A percentile compares a stretch with the other conserved stretches of the same genome.
Evolutionary conservation across 2,797 vertebrate species (phyloP).

Genomic region (Parotocinclus haroldoi): DNA sequence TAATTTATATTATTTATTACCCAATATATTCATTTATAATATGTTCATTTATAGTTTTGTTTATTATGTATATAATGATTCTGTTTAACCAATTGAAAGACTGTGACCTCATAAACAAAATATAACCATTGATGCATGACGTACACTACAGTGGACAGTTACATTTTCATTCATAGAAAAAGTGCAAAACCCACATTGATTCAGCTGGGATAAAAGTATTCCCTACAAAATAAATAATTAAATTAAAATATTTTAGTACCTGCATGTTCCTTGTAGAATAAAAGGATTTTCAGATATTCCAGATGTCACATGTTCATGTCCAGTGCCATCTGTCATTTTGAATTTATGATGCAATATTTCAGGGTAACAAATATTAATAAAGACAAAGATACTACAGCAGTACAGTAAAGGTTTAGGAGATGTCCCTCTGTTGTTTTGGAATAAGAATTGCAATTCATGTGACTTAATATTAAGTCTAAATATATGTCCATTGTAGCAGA

Average conservation of each 20-base stretch:
- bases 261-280: constrained; percentile 3
- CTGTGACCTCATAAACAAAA: too few species aligned
- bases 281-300: constrained; percentile 2
- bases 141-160: constrained; percentile 1
- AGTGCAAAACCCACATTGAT: not conserved
- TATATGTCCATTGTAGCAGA: not conserved
- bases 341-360: not conserved
- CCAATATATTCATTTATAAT: too few species aligned
- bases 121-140: not conserved
- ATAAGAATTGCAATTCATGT: not conserved
- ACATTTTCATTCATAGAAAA: constrained; percentile 2
- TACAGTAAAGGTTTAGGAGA: too few species aligned
- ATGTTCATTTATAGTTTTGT: too few species aligned
- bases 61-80: not conserved
- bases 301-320: constrained; percentile 1
- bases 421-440: too few species aligned
- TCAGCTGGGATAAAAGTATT: not conserved
- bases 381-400: too few species aligned
- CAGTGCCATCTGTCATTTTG: not conserved
- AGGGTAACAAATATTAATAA: too few species aligned
- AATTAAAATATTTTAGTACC: not conserved
- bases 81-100: not conserved
- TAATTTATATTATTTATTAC: too few species aligned
- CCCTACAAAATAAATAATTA: not conserved
- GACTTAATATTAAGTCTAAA: not conserved